Evolutionary conservation across 1,140 invertebrate species (phyloP).

Genomic region (Planococcus citri): DNA sequence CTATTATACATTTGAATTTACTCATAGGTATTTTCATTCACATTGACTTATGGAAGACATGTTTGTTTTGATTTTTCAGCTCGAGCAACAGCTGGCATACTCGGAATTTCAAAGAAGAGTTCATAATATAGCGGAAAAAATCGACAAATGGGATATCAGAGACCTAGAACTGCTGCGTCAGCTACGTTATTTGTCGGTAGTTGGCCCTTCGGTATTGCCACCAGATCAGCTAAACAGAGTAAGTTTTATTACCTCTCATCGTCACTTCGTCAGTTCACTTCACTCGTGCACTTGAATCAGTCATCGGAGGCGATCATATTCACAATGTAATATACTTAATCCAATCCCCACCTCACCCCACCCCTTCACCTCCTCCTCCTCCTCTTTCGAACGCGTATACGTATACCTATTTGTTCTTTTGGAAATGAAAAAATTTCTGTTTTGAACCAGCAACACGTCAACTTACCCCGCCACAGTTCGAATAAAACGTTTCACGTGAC

Average conservation of each 20-base stretch:
- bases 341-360: no score
- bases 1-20: neutral
- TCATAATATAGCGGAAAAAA: slow-evolving; percentile 52
- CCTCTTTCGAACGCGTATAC: no score
- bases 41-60: slow-evolving; percentile 21
- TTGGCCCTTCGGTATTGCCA: slow-evolving; percentile 70
- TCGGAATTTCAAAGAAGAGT: slow-evolving; percentile 65
- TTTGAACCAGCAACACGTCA: no score
- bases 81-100: slow-evolving; percentile 61
- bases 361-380: no score
- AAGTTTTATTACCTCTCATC: slow-evolving; percentile 31
- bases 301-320: no score
- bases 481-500: no score
- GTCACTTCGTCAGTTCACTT: no score
- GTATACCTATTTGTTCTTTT: no score
- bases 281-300: no score
- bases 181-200: slow-evolving; percentile 59
- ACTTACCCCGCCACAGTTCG: no score
- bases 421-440: no score
- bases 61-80: slow-evolving; percentile 43
- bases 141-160: slow-evolving; percentile 49
- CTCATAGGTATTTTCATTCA: neutral
- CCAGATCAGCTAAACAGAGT: slow-evolving; percentile 72
- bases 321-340: no score
- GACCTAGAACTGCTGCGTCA: slow-evolving; percentile 59